Conservation (phyloP, 2,113 vertebrate species). For the Phrynosoma platyrhinos region DNA sequence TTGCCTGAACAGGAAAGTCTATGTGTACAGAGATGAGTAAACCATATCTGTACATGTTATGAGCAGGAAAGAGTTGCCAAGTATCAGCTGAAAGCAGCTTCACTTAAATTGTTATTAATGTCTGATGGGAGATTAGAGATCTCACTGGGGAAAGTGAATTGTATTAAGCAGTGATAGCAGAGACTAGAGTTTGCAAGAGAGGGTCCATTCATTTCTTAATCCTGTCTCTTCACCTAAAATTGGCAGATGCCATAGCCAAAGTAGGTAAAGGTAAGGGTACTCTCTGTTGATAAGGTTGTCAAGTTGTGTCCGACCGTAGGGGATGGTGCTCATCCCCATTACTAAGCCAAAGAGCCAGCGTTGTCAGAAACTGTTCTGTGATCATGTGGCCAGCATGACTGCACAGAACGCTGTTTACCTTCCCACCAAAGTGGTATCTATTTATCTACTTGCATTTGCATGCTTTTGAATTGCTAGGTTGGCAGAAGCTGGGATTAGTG, state of each 20-base stretch:
- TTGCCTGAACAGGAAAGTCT: neutral
- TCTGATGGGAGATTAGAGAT: neutral
- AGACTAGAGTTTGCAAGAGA: neutral
- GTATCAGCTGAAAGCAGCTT: neutral
- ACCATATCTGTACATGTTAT: neutral
- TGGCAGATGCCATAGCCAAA: neutral
- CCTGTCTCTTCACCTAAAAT: neutral
- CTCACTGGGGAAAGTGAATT: rapidly evolving
- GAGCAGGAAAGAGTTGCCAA: neutral
- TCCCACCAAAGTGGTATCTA: too few species aligned
- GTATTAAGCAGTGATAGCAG: neutral
- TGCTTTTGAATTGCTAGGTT: too few species aligned
- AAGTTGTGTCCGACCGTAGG: too few species aligned
- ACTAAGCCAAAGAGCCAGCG: too few species aligned
- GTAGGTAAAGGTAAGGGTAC: too few species aligned
- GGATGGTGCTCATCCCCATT: too few species aligned
- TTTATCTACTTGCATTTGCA: too few species aligned
- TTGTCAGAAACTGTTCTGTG: too few species aligned
- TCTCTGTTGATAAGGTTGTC: too few species aligned
- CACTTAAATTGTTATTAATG: neutral
- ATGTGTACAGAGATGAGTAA: neutral
- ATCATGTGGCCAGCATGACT: too few species aligned
- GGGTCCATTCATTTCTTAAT: neutral
- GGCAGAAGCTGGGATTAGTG: too few species aligned
- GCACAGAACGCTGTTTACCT: too few species aligned